phyloP scores from a whole-genome alignment of 2,888 invertebrate species.

The Andricus quercusramuli region DNA sequence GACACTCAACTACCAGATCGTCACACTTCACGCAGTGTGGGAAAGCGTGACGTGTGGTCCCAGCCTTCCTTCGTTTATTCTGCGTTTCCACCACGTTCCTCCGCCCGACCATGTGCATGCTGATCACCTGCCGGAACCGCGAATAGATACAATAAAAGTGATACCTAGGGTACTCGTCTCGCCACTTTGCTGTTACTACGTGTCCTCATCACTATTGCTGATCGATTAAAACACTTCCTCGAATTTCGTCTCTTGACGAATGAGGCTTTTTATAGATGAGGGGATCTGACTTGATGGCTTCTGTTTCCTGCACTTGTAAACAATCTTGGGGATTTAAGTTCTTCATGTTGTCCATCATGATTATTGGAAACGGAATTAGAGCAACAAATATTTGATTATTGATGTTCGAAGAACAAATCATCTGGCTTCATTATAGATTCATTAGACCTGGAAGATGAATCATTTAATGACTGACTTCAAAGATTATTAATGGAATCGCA shows the following conservation, averaged over 20 bases:
- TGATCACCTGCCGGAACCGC: conserved; percentile 18
- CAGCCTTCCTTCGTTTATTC: conserved; percentile 16
- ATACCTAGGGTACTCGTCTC: conserved; percentile 18
- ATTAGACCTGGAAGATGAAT: too few relatives aligned
- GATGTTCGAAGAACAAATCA: too few relatives aligned
- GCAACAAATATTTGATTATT: too few relatives aligned
- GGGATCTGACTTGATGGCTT: neutral
- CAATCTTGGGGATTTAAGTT: neutral
- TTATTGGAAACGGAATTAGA: neutral
- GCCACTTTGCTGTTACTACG: conserved; percentile 12
- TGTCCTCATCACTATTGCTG: conserved; percentile 7
- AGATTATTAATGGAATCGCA: too few relatives aligned
- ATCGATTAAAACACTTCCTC: conserved; percentile 24
- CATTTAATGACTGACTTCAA: too few relatives aligned
- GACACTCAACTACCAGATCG: conserved; percentile 40
- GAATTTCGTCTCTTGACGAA: conserved; percentile 2
- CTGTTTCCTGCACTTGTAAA: neutral
- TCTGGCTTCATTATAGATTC: too few relatives aligned
- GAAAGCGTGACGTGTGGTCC: conserved; percentile 36
- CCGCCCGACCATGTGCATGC: neutral
- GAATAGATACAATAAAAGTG: conserved; percentile 26
- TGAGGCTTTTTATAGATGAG: conserved; percentile 1
- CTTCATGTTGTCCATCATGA: neutral
- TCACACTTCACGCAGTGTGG: conserved; percentile 38
- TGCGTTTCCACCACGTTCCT: conserved; percentile 13